Conservation (phyloP, 2,888 invertebrate species). For the Dioctria linearis region DNA sequence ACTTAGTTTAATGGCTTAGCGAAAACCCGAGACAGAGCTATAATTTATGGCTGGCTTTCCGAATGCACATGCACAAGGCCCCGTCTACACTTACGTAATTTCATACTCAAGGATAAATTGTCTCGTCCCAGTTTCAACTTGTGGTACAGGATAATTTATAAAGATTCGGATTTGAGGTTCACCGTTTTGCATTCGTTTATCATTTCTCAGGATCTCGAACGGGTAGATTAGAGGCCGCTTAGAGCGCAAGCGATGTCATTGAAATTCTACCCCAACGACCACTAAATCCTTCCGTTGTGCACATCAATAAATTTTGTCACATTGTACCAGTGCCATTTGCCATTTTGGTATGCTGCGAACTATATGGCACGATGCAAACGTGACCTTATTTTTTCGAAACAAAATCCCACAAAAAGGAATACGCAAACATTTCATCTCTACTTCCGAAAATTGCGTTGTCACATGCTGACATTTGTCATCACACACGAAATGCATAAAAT, state of each 20-base stretch:
- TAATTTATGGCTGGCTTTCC: conserved; percentile 26
- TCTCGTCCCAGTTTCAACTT: conserved; percentile 35
- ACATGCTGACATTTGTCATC: conserved; percentile 43
- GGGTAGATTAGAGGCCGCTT: conserved; percentile 22
- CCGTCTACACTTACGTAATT: conserved; percentile 16
- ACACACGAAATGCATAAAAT: conserved; percentile 35
- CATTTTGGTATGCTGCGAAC: no score
- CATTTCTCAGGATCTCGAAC: conserved; percentile 16
- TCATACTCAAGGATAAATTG: conserved; percentile 35
- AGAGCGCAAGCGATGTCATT: neutral
- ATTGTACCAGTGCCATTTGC: neutral
- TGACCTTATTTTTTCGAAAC: no score
- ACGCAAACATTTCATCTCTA: no score
- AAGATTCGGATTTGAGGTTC: conserved; percentile 1
- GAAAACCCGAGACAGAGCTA: conserved; percentile 37
- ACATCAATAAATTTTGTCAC: conserved; percentile 29
- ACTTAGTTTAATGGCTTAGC: conserved; percentile 40
- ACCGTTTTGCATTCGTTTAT: neutral
- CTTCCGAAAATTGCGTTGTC: conserved; percentile 32
- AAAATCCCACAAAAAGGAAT: no score
- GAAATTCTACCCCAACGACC: conserved; percentile 23
- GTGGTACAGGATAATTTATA: conserved; percentile 33
- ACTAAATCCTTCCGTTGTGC: conserved; percentile 27
- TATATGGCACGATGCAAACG: no score
- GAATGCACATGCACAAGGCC: conserved; percentile 33